Evolutionary conservation across 2,113 vertebrate genomes (phyloP), one percentile per base, ranked within the genome.

Genomic region (Burhinus bistriatus): DNA sequence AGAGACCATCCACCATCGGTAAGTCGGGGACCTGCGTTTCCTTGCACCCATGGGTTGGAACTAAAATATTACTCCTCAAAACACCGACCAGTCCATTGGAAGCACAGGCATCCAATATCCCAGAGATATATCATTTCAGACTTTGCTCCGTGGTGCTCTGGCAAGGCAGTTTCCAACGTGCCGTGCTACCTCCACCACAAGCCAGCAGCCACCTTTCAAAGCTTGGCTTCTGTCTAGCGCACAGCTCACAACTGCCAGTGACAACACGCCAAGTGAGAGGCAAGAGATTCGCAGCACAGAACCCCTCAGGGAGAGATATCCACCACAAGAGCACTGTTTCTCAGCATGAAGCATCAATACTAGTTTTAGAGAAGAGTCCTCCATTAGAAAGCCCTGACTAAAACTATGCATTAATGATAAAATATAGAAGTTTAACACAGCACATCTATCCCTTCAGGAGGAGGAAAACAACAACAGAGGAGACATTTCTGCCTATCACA

Each of bases 91-190:
- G 21, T 15, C 17, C 15, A 2, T 3, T 4, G 57, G 26, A 32
- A 45, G 58, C 47, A 57, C 38, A 17, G 51, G 40, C 71, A 73
- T 2, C 36, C 47, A 14, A 1, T 3, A 49, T 6, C 68, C 81
- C 9, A 5, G 68, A 65, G 34, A 45, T 2, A 21, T 1, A 0
- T 1, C 11, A 12, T 6, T 22, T 25, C 11, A 66, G 45, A 9
- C 51, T 23, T 14, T 1, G 1, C 49, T 64, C 47, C 62, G 19
- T 0, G 0, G 29, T 0, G 5, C 68, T 36, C 55, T 34, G 29
- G n/a, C 26, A 30, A 29, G 8, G 69, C 64, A 29, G 64, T 5
- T 58, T 30, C 36, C 36, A 36, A 5, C 4, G 3, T 1, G 2
- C n/a, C 2, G 5, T 1, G 12, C 15, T 13, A 12, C 62, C 65